Conservation (phyloP, 1,140 invertebrate species). For the Thaumetopoea pityocampa region DNA sequence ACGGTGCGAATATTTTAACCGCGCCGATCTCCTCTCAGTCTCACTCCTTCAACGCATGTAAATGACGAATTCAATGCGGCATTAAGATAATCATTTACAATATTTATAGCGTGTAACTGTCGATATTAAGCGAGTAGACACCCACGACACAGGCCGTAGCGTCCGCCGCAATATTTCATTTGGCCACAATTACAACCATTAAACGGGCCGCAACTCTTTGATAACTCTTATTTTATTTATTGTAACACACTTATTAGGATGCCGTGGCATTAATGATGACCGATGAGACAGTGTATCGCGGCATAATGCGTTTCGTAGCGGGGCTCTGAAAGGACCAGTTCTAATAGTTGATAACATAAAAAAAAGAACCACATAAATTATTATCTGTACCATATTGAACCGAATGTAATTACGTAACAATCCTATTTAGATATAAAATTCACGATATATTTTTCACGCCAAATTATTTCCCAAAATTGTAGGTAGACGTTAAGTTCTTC, state of each 20-base stretch:
- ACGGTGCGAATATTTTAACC: slow-evolving; percentile 43
- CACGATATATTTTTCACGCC: slow-evolving; percentile 4
- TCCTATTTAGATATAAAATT: not conserved
- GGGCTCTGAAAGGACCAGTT: slow-evolving; percentile 40
- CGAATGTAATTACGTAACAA: slow-evolving; percentile 4
- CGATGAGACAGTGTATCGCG: slow-evolving; percentile 61
- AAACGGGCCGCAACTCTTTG: slow-evolving; percentile 69
- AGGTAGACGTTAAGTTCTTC: no score
- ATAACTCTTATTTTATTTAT: slow-evolving; percentile 68
- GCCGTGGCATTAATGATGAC: slow-evolving; percentile 73
- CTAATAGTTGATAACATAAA: slow-evolving; percentile 38
- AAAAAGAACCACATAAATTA: slow-evolving; percentile 46
- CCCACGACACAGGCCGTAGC: slow-evolving; percentile 59
- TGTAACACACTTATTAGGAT: slow-evolving; percentile 72
- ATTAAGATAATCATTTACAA: slow-evolving; percentile 65
- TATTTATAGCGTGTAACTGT: slow-evolving; percentile 71
- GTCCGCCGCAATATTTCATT: slow-evolving; percentile 62
- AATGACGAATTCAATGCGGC: slow-evolving; percentile 44
- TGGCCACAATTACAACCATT: slow-evolving; percentile 71
- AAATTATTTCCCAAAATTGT: no score
- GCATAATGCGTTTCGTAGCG: slow-evolving; percentile 59
- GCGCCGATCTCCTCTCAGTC: slow-evolving; percentile 14
- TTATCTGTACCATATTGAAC: slow-evolving; percentile 34
- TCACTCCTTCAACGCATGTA: slow-evolving; percentile 30
- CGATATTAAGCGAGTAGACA: slow-evolving; percentile 63